phyloP scores from a whole-genome alignment of 2,113 vertebrate species.

The Etheostoma cragini region DNA sequence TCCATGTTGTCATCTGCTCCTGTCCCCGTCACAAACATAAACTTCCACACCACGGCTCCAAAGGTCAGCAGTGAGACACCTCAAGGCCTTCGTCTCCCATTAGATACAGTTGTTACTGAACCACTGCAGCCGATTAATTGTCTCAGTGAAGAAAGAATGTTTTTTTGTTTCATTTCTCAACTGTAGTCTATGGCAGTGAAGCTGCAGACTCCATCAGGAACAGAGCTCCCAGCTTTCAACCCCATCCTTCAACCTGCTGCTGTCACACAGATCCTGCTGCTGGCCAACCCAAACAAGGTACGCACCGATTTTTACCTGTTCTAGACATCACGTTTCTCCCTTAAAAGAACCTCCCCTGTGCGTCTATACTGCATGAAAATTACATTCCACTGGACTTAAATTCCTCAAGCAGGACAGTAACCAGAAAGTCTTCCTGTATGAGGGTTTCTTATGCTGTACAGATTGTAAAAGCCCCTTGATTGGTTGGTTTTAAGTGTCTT shows the following conservation, averaged over 20 bases:
- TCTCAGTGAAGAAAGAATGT: neutral
- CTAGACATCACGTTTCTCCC: neutral
- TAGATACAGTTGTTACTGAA: neutral
- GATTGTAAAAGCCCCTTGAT: no score
- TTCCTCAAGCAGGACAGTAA: neutral
- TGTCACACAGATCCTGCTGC: slow-evolving; percentile 96
- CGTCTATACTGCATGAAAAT: neutral
- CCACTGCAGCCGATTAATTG: neutral
- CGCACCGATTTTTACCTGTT: neutral
- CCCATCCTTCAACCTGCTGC: slow-evolving; percentile 94
- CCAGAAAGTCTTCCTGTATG: neutral
- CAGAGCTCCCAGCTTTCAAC: slow-evolving; percentile 93
- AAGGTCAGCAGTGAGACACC: slow-evolving; percentile 86
- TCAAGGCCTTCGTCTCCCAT: neutral
- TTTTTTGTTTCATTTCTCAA: neutral
- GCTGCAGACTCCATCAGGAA: slow-evolving; percentile 94
- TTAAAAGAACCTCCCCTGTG: neutral
- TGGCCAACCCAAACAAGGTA: slow-evolving; percentile 97
- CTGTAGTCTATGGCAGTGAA: slow-evolving; percentile 94
- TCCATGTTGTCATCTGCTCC: slow-evolving; percentile 97
- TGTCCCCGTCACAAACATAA: slow-evolving; percentile 90
- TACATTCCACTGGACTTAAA: neutral
- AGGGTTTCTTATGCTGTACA: no score
- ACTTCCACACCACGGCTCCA: slow-evolving; percentile 92
- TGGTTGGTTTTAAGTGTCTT: neutral